Percentiles rank a stretch among this genome's conserved stretches.
These are phyloP conservation scores for Uropetala carovei DNA, from an alignment of 2,888 invertebrate species.

Conservation along the genomic window DNA sequence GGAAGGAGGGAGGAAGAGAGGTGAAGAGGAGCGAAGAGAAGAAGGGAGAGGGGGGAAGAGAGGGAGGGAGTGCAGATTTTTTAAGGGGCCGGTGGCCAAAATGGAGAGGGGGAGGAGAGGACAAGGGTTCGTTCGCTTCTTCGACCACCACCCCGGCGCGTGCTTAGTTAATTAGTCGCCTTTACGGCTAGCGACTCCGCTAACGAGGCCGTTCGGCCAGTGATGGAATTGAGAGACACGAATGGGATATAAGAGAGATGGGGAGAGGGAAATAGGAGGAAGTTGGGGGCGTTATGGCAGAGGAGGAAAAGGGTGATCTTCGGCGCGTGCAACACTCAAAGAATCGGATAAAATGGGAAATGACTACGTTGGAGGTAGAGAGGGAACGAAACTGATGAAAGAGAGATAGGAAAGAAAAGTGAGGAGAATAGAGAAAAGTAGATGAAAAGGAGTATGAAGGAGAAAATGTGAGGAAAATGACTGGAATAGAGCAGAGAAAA, in stretches of 20 bases:
- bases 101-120: background rate
- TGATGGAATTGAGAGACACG: background rate
- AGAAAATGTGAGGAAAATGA: no score
- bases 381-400: background rate
- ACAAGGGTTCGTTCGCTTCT: background rate
- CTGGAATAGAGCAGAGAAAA: no score
- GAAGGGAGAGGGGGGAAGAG: background rate
- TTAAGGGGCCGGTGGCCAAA: no score
- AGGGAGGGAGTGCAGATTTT: no score
- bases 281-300: background rate
- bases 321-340: no score
- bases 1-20: background rate
- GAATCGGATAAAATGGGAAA: background rate
- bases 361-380: background rate
- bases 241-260: background rate
- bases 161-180: conserved; percentile 11
- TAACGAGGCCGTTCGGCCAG: conserved; percentile 10
- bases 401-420: background rate
- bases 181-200: background rate
- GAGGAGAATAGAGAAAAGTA: no score
- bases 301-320: background rate
- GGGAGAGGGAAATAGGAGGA: background rate
- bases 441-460: no score
- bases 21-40: background rate
- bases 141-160: background rate